These are phyloP conservation scores for Incurvaria masculella DNA, from an alignment of 2,888 invertebrate species.

Conservation along the genomic window DNA sequence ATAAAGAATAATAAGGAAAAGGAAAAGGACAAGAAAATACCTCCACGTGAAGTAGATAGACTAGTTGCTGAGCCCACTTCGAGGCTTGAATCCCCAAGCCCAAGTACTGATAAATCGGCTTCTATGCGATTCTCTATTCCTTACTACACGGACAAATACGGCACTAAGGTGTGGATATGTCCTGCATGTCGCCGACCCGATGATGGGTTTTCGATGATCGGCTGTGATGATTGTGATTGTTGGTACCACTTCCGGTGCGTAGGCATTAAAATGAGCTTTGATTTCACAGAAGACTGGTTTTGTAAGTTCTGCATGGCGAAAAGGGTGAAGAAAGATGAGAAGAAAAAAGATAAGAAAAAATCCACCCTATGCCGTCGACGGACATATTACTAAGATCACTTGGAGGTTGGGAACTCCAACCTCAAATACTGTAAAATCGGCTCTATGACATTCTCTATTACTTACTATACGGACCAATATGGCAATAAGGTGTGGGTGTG, in stretches of 20 bases:
- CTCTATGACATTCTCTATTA: slow-evolving; percentile 35
- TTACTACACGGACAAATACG: slow-evolving; percentile 70
- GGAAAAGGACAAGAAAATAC: slow-evolving; percentile 65
- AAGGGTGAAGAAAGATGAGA: slow-evolving; percentile 65
- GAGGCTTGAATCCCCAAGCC: slow-evolving; percentile 56
- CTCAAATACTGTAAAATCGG: slow-evolving; percentile 23
- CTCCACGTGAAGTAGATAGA: slow-evolving; percentile 45
- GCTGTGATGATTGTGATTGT: slow-evolving; percentile 95
- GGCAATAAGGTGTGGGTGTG: slow-evolving; percentile 96
- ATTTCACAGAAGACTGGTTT: slow-evolving; percentile 90
- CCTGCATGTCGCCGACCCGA: slow-evolving; percentile 93
- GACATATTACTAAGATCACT: slow-evolving; percentile 73
- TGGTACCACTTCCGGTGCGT: slow-evolving; percentile 94
- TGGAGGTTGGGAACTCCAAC: slow-evolving; percentile 61
- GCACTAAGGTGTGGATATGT: slow-evolving; percentile 95
- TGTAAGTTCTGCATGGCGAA: slow-evolving; percentile 81
- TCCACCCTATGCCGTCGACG: slow-evolving; percentile 46
- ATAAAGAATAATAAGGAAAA: slow-evolving; percentile 64
- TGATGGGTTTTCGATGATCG: slow-evolving; percentile 97
- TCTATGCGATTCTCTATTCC: slow-evolving; percentile 39
- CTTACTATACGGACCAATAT: slow-evolving; percentile 67
- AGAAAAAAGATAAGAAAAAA: slow-evolving; percentile 67
- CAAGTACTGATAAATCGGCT: slow-evolving; percentile 24
- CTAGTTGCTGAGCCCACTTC: slow-evolving; percentile 77
- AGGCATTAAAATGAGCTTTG: slow-evolving; percentile 81